Conservation (phyloP, 2,113 vertebrate genomes). For the Amphilophus citrinellus region DNA sequence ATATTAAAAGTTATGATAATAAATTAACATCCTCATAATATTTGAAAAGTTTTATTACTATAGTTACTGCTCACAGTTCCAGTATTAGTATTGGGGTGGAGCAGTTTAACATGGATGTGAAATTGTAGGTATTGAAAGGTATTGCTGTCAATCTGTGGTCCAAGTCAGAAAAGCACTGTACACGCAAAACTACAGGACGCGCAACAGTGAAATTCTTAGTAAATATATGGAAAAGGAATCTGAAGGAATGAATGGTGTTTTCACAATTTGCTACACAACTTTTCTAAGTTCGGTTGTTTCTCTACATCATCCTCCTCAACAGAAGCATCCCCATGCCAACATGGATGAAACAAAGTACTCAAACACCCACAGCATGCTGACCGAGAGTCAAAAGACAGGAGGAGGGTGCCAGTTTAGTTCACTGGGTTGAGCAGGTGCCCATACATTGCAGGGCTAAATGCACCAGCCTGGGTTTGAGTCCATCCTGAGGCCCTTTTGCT, state of each 20-base stretch:
- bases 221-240: not conserved
- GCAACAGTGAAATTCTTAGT: not conserved
- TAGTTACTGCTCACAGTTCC: not conserved
- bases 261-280: not conserved
- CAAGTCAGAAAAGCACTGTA: not conserved
- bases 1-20: not conserved
- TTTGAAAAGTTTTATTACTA: not conserved
- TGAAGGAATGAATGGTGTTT: not conserved
- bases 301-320: not conserved
- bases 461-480: not conserved
- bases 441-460: not conserved
- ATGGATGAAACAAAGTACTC: not conserved
- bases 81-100: not conserved
- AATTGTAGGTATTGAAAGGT: not conserved
- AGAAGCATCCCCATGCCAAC: slow-evolving; percentile 1
- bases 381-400: not conserved
- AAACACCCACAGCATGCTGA: not conserved
- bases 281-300: not conserved
- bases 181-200: not conserved
- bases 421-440: too few relatives aligned
- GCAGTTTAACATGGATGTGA: not conserved
- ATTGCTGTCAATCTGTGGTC: not conserved
- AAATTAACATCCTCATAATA: not conserved
- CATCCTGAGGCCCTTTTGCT: not conserved
- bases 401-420: too few relatives aligned